These are phyloP conservation scores for Falco novaeseelandiae DNA, from an alignment of 2,797 vertebrate genomes.

Conservation along the genomic window DNA sequence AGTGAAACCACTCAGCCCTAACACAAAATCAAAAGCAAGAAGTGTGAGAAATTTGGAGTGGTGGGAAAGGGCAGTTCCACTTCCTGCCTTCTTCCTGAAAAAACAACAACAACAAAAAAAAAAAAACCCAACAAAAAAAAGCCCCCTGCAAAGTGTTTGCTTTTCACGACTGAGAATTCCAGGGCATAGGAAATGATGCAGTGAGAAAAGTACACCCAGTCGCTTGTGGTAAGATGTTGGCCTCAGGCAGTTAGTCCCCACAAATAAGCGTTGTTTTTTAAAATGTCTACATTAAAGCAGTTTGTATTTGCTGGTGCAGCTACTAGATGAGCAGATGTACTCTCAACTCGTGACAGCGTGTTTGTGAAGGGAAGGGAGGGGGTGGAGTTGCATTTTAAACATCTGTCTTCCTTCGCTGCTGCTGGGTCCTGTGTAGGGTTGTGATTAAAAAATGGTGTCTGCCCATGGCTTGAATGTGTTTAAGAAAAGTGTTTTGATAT, in stretches of 20 bases:
- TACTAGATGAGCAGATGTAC: conserved; percentile 12
- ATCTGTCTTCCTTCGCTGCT: conserved; percentile 24
- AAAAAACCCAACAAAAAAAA: not conserved
- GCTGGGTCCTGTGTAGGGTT: not conserved
- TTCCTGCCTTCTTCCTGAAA: conserved; percentile 16
- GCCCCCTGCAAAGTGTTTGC: not conserved
- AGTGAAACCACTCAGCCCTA: not conserved
- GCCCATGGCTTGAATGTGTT: not conserved
- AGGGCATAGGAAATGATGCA: conserved; percentile 4
- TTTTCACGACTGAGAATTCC: not conserved
- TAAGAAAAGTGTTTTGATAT: not conserved
- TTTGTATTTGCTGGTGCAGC: conserved; percentile 29
- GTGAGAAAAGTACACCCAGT: not conserved
- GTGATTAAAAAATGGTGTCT: not conserved
- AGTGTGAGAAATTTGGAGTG: not conserved
- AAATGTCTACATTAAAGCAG: not conserved
- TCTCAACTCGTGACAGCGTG: not conserved
- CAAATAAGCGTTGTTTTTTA: not conserved
- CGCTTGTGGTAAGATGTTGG: not conserved
- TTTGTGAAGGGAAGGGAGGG: conserved; percentile 33
- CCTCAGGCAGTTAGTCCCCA: not conserved
- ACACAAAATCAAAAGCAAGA: not conserved
- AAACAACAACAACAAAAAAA: not conserved
- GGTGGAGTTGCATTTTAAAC: conserved; percentile 36
- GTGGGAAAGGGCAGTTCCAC: conserved; percentile 14